Evolutionary conservation across 2,888 invertebrate genomes (phyloP), one percentile per base, ranked within the genome.

Genomic region (Aleiodes testaceus): DNA sequence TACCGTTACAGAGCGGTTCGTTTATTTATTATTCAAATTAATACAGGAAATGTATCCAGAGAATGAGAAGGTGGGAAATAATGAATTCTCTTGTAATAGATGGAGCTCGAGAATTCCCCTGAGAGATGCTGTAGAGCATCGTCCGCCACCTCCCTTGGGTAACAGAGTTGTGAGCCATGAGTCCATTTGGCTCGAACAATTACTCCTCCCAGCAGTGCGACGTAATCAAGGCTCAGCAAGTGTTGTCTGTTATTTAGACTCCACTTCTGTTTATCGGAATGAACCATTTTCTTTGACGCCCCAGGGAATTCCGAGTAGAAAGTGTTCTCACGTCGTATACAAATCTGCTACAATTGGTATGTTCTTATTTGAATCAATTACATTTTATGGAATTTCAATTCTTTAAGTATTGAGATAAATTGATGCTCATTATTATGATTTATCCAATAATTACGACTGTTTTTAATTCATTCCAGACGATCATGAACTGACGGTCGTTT

Each of bases 241-340:
- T 68, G 79, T 94, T 42, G 90, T 94, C 0, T 94, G 94, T 82
- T 93, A 93, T 82, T 87, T 93, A 74, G 91, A 93, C 81, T 92
- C 92, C 0, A 90, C 90, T 88, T 91, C 93, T 2, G 90, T 90
- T 2, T 92, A 93, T 84, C 89, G 94, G 61, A 89, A 90, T 52
- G 92, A 92, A 36, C 93, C 93, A 0, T 89, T 93, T 68, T 89
- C 91, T 0, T 92, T 94, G 81, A 90, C 90, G 0, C 90, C 92
- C 0, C 89, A 90, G 20, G 90, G 93, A 66, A 86, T 93, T 53
- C 93, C 94, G 16, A 89, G 90, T 2, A 90, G 91, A 75, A 88
- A 90, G 44, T 95, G 95, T 86, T 93, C 93, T 2, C 94, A 95
- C 81, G 87, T 94, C 1, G 90, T 94, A 74, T 95, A 94, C 81